Evolutionary conservation across 2,888 invertebrate genomes (phyloP).

Genomic region (Cerceris rybyensis): DNA sequence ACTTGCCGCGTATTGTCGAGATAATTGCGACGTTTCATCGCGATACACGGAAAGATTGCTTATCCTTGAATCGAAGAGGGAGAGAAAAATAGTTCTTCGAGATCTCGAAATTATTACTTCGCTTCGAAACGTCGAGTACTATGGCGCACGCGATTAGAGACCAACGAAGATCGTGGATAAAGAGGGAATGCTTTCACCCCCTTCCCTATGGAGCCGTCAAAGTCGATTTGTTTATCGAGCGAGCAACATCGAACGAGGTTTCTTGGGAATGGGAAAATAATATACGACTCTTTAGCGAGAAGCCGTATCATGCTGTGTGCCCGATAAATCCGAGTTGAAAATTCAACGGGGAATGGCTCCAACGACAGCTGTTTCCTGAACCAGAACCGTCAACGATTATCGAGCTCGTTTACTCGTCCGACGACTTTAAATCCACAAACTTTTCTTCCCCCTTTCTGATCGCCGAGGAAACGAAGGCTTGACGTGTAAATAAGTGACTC

Average conservation of each 20-base stretch:
- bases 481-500: slow-evolving; percentile 46
- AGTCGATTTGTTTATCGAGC: slow-evolving; percentile 47
- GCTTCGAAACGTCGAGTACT: slow-evolving; percentile 17
- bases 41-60: not conserved
- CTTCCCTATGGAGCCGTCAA: slow-evolving; percentile 37
- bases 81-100: slow-evolving; percentile 4
- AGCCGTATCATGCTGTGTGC: slow-evolving; percentile 32
- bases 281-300: slow-evolving; percentile 56
- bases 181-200: not conserved
- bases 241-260: slow-evolving; percentile 32
- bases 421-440: slow-evolving; percentile 59
- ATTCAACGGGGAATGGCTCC: slow-evolving; percentile 35
- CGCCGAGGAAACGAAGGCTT: slow-evolving; percentile 31
- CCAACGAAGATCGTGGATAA: not conserved
- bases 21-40: slow-evolving; percentile 45
- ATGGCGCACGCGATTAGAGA: slow-evolving; percentile 32
- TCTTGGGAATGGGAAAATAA: slow-evolving; percentile 56
- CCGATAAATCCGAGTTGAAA: slow-evolving; percentile 54
- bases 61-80: slow-evolving; percentile 23
- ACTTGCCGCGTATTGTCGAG: slow-evolving; percentile 10
- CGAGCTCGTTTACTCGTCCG: slow-evolving; percentile 53
- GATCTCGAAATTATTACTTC: slow-evolving; percentile 45
- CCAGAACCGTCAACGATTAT: slow-evolving; percentile 49
- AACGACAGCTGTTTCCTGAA: slow-evolving; percentile 61
- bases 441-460: slow-evolving; percentile 26